Conservation (phyloP, 1,140 invertebrate species). For the Prorops nasuta region DNA sequence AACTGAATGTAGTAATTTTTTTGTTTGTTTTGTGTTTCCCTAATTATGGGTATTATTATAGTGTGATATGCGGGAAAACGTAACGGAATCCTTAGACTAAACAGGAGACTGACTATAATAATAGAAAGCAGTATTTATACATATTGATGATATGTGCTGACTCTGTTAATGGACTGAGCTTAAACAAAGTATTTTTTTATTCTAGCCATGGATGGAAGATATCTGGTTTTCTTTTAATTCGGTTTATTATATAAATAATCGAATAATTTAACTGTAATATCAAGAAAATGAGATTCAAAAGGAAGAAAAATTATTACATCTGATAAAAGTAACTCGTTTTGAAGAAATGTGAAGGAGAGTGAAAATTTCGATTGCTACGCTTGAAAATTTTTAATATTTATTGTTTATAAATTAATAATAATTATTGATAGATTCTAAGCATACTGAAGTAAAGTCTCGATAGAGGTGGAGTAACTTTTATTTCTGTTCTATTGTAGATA, state of each 20-base stretch:
- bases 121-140: conserved; percentile 6
- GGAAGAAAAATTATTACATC: background rate
- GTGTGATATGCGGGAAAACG: no score
- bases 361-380: no score
- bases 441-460: no score
- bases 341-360: no score
- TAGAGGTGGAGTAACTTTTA: no score
- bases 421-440: no score
- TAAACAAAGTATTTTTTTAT: conserved; percentile 18
- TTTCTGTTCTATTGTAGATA: no score
- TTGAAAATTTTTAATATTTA: conserved; percentile 1
- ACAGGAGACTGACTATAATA: no score
- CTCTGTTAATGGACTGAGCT: no score
- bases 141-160: background rate
- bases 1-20: background rate
- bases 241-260: conserved; percentile 13
- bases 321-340: no score
- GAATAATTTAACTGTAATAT: conserved; percentile 8
- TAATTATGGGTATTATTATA: conserved; percentile 4
- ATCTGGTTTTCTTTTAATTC: conserved; percentile 16
- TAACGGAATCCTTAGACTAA: no score
- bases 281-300: conserved; percentile 1
- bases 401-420: background rate
- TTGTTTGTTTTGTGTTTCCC: background rate
- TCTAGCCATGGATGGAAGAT: conserved; percentile 23